Evolutionary conservation across 2,888 invertebrate genomes (phyloP), one percentile per base, ranked within the genome.

Genomic region (Latheticus oryzae): DNA sequence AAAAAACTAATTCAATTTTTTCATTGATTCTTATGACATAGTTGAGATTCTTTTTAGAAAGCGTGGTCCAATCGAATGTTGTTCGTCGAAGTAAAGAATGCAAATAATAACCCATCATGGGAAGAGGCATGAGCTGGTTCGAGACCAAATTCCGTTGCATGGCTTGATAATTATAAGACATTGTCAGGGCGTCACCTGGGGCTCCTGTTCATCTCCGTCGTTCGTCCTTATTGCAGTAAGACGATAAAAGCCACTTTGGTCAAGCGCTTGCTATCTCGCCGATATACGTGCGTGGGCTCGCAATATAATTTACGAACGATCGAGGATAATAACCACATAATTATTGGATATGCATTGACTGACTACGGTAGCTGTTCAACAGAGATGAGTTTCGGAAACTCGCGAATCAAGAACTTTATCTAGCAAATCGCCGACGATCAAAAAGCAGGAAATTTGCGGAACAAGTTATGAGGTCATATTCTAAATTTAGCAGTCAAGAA

Each of bases 221-320:
- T 47, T 58, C 52, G 60, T 55, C 65, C 63, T 56, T 64, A 64
- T 59, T 55, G 51, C 54, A 50, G 38, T 50, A 59, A 51, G 63
- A 66, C 50, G 62, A 63, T 58, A 69, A 65, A 64, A 68, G 53
- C 64, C 64, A 66, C 62, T 69, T 67, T 70, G 61, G 66, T 64
- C 38, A 50, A 62, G 51, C 45, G 58, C 60, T 45, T 50, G 58
- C 63, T 53, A 60, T 67, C 65, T 64, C 65, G 64, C 65, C 64
- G 30, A 65, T 66, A 70, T 73, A 69, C 67, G 65, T 76, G 76
- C 76, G 76, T 76, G 75, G 76, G 76, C 72, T 70, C 71, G 69
- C 74, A 73, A 73, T 76, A 76, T 76, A 76, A 76, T 76, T 76
- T 76, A 74, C 71, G 69, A 70, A 68, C 73, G 70, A 76, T 76